Base-by-base conservation (phyloP, 2,888 invertebrate genomes). In the Zaprionus lineosus region DNA sequence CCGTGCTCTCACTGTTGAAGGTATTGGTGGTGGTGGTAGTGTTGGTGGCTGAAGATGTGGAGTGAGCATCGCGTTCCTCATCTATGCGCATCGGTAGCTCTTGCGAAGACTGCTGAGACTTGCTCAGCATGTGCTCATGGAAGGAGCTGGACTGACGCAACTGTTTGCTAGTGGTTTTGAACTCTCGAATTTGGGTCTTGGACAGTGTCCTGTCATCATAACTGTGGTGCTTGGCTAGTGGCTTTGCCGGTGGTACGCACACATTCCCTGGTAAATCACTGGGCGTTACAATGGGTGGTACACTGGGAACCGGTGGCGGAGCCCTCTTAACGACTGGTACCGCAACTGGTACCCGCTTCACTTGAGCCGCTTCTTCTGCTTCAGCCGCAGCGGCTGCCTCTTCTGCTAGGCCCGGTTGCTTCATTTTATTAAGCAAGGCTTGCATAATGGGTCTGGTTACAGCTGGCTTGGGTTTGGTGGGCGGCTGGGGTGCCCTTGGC, bases 141-240 rank as follows among this genome's bases (percentile, higher is more conserved):
- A 93, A 93, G 5, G 93, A 93, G 91, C 92, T 92, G 72, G 93
- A 93, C 86, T 92, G 93, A 2, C 92, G 91, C 74, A 93, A 90
- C 37, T 82, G 86, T 76, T 92, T 92, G 12, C 91, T 91, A 28
- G 92, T 91, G 33, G 92, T 91, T 88, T 93, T 93, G 67, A 92
- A 93, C 79, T 93, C 93, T 51, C 93, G 92, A 69, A 93, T 93
- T 89, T 93, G 93, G 62, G 92, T 91, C 76, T 92, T 92, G 0
- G 93, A 93, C 15, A 93, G 75, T 1, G 93, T 93, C 79, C 92
- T 93, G 68, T 93, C 93, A 60, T 93, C 93, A 51, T 93, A 93
- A 69, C 93, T 93, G n/a, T 93, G 92, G 74, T 93, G 93, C 86
- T 93, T 93, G 16, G 92, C 91, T 33, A 93, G 76, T 5, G 93